Conservation (phyloP, 1,140 invertebrate species). For the Ylistrum balloti region DNA sequence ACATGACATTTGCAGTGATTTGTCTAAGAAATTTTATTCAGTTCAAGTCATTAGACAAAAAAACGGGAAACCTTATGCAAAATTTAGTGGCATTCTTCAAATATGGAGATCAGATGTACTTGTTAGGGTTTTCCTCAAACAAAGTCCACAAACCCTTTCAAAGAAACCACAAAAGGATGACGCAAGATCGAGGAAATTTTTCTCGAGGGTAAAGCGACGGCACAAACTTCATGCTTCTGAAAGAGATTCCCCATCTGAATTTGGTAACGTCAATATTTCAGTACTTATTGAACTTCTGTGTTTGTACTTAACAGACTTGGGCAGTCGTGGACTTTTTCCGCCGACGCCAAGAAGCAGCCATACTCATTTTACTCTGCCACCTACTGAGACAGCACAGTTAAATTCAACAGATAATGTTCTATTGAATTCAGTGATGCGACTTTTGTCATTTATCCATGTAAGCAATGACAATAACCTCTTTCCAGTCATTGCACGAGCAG, state of each 20-base stretch:
- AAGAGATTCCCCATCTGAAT: not conserved
- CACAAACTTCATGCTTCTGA: not conserved
- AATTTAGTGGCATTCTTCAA: not conserved
- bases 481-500: not conserved
- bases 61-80: not conserved
- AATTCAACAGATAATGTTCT: not conserved
- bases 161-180: not conserved
- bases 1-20: too few relatives aligned
- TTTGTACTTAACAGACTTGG: not conserved
- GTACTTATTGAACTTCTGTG: not conserved
- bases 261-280: not conserved
- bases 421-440: not conserved
- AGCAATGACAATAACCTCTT: not conserved
- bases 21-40: not conserved
- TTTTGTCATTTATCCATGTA: not conserved
- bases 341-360: not conserved
- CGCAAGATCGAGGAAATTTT: not conserved
- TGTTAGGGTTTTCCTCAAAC: not conserved
- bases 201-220: not conserved
- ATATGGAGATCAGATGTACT: not conserved
- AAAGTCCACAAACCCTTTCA: not conserved
- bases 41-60: not conserved
- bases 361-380: not conserved
- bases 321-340: not conserved
- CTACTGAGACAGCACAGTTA: not conserved